Conservation (phyloP, 2,113 vertebrate genomes). For the Notothenia coriiceps region DNA sequence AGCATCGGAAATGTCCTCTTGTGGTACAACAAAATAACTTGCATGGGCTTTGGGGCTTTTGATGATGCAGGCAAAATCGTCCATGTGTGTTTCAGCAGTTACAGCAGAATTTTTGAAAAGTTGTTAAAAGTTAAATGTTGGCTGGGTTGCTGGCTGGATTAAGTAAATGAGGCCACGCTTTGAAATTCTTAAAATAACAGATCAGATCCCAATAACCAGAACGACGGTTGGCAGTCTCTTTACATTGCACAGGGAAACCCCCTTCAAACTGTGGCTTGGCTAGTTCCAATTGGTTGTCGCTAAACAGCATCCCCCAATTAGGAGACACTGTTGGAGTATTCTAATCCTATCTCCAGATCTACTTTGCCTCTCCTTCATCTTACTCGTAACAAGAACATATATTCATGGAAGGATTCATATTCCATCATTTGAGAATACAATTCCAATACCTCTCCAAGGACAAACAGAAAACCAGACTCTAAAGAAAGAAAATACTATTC, state of each 20-base stretch:
- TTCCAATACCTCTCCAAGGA: neutral
- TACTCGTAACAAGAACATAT: neutral
- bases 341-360: neutral
- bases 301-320: neutral
- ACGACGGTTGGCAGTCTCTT: neutral
- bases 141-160: too few species aligned
- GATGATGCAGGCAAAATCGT: too few species aligned
- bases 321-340: neutral
- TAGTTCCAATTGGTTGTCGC: neutral
- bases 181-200: conserved; percentile 4
- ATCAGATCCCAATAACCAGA: neutral
- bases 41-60: too few species aligned
- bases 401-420: neutral
- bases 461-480: neutral
- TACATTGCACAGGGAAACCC: neutral
- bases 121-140: too few species aligned
- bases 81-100: too few species aligned
- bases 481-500: neutral
- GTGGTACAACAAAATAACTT: too few species aligned
- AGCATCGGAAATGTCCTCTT: too few species aligned
- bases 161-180: too few species aligned
- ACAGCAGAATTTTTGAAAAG: too few species aligned
- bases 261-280: neutral
- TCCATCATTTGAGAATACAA: neutral
- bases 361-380: neutral